A percentile compares a stretch with the other conserved stretches of the same genome.
These are phyloP conservation scores for Acromyrmex echinatior DNA, from an alignment of 1,140 invertebrate species.

Conservation along the genomic window DNA sequence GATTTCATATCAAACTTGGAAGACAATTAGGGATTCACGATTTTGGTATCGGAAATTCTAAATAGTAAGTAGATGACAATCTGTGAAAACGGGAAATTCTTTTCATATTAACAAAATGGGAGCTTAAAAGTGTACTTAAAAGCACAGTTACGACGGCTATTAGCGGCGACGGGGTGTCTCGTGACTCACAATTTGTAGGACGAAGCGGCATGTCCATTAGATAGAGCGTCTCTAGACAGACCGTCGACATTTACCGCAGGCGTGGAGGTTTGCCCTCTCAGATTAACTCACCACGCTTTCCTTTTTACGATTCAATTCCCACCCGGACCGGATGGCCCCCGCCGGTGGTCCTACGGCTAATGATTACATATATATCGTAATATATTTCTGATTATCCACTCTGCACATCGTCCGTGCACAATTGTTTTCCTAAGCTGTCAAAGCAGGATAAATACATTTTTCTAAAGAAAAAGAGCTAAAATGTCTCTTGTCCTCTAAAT, in stretches of 20 bases:
- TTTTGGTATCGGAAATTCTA: neutral
- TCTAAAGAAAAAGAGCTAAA: neutral
- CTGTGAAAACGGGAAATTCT: neutral
- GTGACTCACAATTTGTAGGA: conserved; percentile 54
- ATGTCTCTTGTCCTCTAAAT: neutral
- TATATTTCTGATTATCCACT: neutral
- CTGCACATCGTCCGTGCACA: neutral
- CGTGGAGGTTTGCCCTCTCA: conserved; percentile 37
- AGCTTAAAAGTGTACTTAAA: conserved; percentile 25
- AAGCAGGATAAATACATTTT: neutral
- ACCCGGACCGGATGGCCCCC: neutral
- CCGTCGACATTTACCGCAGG: conserved; percentile 69
- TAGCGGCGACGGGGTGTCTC: conserved; percentile 34
- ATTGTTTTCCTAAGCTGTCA: neutral
- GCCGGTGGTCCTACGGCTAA: neutral
- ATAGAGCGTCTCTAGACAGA: conserved; percentile 67
- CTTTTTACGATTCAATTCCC: conserved; percentile 56
- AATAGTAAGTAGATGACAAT: neutral
- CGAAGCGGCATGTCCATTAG: conserved; percentile 43
- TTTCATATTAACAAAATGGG: conserved; percentile 13
- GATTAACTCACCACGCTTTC: conserved; percentile 51
- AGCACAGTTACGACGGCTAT: conserved; percentile 29
- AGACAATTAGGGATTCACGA: neutral
- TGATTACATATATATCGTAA: neutral
- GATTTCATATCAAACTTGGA: neutral